These are phyloP conservation scores for Ictalurus furcatus DNA, from an alignment of 2,113 vertebrate genomes.

Conservation along the genomic window DNA sequence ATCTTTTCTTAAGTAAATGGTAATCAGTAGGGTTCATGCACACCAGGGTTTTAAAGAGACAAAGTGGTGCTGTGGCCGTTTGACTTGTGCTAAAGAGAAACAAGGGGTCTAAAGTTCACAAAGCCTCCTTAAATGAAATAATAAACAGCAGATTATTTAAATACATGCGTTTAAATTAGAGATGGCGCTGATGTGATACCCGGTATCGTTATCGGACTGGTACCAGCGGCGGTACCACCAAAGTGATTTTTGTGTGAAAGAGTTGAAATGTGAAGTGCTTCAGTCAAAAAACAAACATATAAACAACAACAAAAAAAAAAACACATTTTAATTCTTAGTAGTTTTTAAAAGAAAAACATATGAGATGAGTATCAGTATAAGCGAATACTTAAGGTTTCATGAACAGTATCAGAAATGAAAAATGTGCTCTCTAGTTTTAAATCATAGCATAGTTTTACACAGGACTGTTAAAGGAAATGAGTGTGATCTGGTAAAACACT, in stretches of 20 bases:
- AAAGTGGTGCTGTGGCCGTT: neutral
- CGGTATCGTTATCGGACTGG: neutral
- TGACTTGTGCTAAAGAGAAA: neutral
- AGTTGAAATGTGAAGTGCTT: neutral
- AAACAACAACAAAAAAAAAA: neutral
- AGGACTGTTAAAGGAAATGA: too few species aligned
- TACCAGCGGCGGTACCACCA: neutral
- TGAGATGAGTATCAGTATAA: neutral
- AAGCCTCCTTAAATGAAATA: neutral
- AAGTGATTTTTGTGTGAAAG: neutral
- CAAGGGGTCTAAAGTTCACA: neutral
- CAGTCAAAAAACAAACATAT: too few species aligned
- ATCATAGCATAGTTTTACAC: too few species aligned
- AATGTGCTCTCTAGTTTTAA: too few species aligned
- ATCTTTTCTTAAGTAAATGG: constrained; percentile 7
- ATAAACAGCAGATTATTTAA: neutral
- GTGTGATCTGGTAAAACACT: neutral
- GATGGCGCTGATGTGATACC: neutral
- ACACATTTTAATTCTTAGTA: too few species aligned
- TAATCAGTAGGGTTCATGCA: constrained; percentile 5
- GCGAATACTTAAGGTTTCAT: neutral
- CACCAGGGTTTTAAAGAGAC: neutral
- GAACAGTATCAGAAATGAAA: neutral
- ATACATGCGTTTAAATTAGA: neutral
- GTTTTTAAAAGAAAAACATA: neutral